These are phyloP conservation scores for Sogatella furcifera DNA, from an alignment of 1,140 invertebrate species.

Conservation along the genomic window DNA sequence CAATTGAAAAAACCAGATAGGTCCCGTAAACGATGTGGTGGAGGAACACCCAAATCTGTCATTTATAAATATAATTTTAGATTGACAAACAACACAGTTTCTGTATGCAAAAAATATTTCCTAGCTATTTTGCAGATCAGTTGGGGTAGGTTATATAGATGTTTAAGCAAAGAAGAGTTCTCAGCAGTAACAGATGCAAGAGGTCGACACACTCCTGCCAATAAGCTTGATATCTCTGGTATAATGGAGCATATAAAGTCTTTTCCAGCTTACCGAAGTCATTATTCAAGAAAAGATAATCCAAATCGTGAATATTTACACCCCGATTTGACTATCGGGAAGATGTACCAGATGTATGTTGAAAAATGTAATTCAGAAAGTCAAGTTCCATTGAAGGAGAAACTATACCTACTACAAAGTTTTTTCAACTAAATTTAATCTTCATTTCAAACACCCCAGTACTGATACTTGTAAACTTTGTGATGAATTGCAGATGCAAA, in stretches of 20 bases:
- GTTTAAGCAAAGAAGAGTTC: constrained; percentile 8
- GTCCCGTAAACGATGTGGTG: not conserved
- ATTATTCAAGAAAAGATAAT: constrained; percentile 32
- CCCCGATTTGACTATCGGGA: constrained; percentile 34
- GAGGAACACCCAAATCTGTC: not conserved
- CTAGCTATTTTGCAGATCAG: constrained; percentile 7
- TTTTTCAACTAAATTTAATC: constrained; percentile 25
- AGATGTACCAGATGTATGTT: constrained; percentile 37
- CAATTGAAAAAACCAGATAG: not conserved
- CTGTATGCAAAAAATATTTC: constrained; percentile 9
- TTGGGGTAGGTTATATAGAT: constrained; percentile 12
- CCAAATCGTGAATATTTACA: constrained; percentile 36
- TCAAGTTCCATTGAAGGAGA: constrained; percentile 33
- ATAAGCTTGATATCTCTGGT: constrained; percentile 7
- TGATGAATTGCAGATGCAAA: constrained; percentile 17
- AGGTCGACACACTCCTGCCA: not conserved
- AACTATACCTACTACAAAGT: constrained; percentile 40
- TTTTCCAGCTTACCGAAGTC: constrained; percentile 12
- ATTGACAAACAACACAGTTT: not conserved
- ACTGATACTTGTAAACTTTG: constrained; percentile 28
- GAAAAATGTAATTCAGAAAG: constrained; percentile 32
- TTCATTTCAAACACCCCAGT: constrained; percentile 32
- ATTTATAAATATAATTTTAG: not conserved
- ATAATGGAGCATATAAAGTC: constrained; percentile 9
- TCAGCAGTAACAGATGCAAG: constrained; percentile 1